Evolutionary conservation across 92 coral and sea anemone genomes (phyloP), one percentile per base, ranked within the genome.

Genomic region (Galaxea fascicularis): DNA sequence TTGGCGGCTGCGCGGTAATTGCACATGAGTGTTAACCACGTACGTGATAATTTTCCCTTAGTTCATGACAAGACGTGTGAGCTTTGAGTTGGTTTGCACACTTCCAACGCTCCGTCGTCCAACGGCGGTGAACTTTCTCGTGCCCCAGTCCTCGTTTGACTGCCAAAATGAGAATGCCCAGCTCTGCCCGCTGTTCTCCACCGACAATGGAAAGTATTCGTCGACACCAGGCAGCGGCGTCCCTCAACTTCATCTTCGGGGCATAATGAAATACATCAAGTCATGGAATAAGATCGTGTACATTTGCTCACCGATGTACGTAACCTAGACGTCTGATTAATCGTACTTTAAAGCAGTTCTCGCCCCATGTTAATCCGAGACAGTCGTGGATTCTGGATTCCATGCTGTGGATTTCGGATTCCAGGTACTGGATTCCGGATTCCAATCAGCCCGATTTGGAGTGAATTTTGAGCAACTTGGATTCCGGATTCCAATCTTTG

Each of bases 281-380:
- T 84, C 83, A 66, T 94, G 95, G 98, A 89, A 94, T 65, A 94
- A 92, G 85, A 89, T 90, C 52, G 52, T 94, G 27, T 94, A 80
- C 77, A 94, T 94, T 74, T 94, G 95, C 74, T 94, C 98, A 30
- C 98, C 98, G 3, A 75, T 94, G 98, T 94, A 80, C 68, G 95
- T 94, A 17, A 0, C n/a, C 4, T 28, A 30, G 11, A 31, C 29
- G 11, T 60, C 24, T 60, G 1, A 20, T 6, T 57, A 6, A 5
- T 21, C 25, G 58, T 35, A 35, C n/a, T n/a, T n/a, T n/a, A n/a
- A n/a, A n/a, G n/a, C n/a, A n/a, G n/a, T n/a, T n/a, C n/a, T n/a
- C n/a, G n/a, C n/a, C n/a, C n/a, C n/a, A n/a, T n/a, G n/a, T n/a
- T n/a, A n/a, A n/a, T n/a, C n/a, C n/a, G n/a, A n/a, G n/a, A n/a